Base-by-base conservation (phyloP, 2,797 vertebrate species). In the Silurus aristotelis region DNA sequence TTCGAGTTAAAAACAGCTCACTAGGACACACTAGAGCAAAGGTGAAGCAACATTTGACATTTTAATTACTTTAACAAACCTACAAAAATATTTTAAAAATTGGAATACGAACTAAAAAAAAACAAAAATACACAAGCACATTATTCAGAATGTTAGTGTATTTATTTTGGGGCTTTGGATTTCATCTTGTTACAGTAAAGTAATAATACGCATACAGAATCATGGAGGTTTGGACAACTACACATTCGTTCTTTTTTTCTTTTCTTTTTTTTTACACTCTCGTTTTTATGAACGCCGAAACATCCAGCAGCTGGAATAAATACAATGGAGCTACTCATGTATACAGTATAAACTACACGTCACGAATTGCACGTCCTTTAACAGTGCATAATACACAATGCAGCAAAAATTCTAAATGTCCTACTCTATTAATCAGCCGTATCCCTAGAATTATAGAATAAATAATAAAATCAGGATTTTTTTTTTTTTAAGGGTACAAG, bases 161-260 rank as follows among this genome's bases (percentile, higher is more conserved):
- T 95, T 95, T 94, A 95, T 94, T 94, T 85, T 70, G n/a, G 20
- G 68, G 76, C 13, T 38, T 80, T 86, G 67, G 56, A 80, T 70
- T 88, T 71, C 27, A 61, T 72, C 84, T 82, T 31, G 71, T 76
- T 90, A 88, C 88, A 90, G 87, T 84, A 67, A 84, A 77, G 75
- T 80, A 87, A 73, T 63, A 66, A 55, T 81, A 85, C 55, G 48
- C 71, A 81, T 58, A 75, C 79, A 73, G 25, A 72, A 73, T 68
- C 27, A 58, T 66, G 72, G 64, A 52, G 22, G 46, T 84, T 67
- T n/a, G 78, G 48, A 68, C 55, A 20, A 73, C 46, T 38, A 64
- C 72, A 78, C 58, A 43, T 52, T 52, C 48, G 48, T 52, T 52
- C 48, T 10, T 10, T 10, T 10, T 4, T 10, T 10, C 48, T 10